Evolutionary conservation across 1,140 invertebrate genomes (phyloP), one percentile per base, ranked within the genome.

Genomic region (Drosophila pseudoobscura): DNA sequence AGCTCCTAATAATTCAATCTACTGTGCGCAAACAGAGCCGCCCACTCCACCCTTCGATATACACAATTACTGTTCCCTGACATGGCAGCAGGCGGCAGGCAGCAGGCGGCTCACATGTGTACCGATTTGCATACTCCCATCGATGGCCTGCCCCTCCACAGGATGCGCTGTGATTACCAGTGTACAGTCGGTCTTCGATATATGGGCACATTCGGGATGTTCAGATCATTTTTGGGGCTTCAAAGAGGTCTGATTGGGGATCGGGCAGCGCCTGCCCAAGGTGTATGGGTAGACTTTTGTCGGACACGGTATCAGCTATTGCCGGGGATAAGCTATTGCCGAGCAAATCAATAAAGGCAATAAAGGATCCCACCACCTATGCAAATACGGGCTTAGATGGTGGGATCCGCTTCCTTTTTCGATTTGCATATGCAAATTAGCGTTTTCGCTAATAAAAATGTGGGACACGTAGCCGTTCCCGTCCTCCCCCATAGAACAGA

Each of bases 351-450:
- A 72, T 72, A 60, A 20, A 39, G 22, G 11, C 57, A 72, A 72
- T 72, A 60, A 20, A 39, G 22, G 11, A 13, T 9, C 17, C 45
- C 45, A 71, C 45, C 45, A 71, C 54, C 24, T 2, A 41, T 8
- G 7, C 4, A 69, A 17, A 39, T 53, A 3, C 39, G 43, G 44
- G 35, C 22, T 49, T 59, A 13, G 11, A 13, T 39, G 35, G 35
- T 13, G 43, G 24, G 41, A 15, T 35, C 41, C 44, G 29, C 51
- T 46, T 55, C 35, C 55, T 68, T 54, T 54, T 68, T 65, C 56
- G 29, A 75, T 75, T 75, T 75, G 56, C 73, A 75, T 75, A 75
- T 75, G 73, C 72, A 75, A 75, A 75, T 75, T 50, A 44, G 62
- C n/a, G 39, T 43, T 52, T 50, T 61, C 13, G 47, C 71, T 74